Base-by-base conservation (phyloP, 2,113 vertebrate species). In the Rhinoptilus africanus region DNA sequence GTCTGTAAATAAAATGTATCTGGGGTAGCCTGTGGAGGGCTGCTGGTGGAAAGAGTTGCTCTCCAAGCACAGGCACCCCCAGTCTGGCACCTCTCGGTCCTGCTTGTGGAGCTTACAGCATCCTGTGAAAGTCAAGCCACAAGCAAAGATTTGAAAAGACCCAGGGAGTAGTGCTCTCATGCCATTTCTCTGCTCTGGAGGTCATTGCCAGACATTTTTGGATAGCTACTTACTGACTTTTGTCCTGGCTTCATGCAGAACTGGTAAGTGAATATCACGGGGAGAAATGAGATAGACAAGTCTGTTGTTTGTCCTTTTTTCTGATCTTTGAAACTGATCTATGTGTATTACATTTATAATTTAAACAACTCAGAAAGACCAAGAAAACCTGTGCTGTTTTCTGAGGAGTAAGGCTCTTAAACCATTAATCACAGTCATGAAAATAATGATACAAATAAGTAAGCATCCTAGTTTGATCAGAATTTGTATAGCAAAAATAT, bases 131-230 rank as follows among this genome's bases (percentile, higher is more conserved):
- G 60, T 27, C 69, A 51, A 93, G 48, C 22, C n/a, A 47, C 2
- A 7, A 62, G 43, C 20, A 71, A 77, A 93, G 81, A 88, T 80
- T 32, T 89, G 34, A n/a, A 76, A 91, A 78, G 30, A 37, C 24
- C 23, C 43, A 88, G 48, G 54, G 71, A 85, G 69, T 45, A 88
- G 50, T 41, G 71, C 37, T 84, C 8, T 87, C 11, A 12, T 77
- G 32, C 21, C 1, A 0, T 60, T 96, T 92, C 67, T 88, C 8
- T 62, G 41, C 72, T 76, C 81, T 59, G 39, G 66, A 94, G 81
- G 45, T 90, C 92, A 84, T 59, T 80, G 32, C n/a, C 43, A 88
- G 56, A 27, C 93, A 94, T 97, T 97, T 98, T 95, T 96, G 57
- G 37, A 74, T 91, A 0, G 0, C 28, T 91, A 17, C 64, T 94